Base-by-base conservation (phyloP, 2,113 vertebrate species). In the Leptodactylus fuscus region DNA sequence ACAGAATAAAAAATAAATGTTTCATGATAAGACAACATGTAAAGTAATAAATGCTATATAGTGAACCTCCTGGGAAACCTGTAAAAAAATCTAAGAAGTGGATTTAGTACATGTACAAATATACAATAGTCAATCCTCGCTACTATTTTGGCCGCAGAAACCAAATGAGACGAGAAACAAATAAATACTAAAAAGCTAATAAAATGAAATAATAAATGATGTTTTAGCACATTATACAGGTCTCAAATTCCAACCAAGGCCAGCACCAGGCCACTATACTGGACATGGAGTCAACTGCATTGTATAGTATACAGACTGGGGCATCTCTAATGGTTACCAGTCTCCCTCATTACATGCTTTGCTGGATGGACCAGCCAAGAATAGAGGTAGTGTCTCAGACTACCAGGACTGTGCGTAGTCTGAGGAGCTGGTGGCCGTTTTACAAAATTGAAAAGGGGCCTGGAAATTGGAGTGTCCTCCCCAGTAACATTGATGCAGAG, bases 221-320 rank as follows among this genome's bases (percentile, higher is more conserved):
- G 18, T 36, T 78, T 78, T 55, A 55, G 75, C 29, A 55, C 75
- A 78, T 51, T 38, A 27, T 27, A 24, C 22, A 62, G 12, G 51
- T 78, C 7, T 75, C 90, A 85, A 88, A 91, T 91, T 90, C 92
- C 11, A 12, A 41, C 11, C 38, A 69, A 36, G 22, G 32, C 15
- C 65, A 69, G 18, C 32, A 69, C 46, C n/a, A n/a, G n/a, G n/a
- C n/a, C n/a, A n/a, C n/a, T n/a, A n/a, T n/a, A n/a, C n/a, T n/a
- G n/a, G n/a, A n/a, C n/a, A n/a, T n/a, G n/a, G n/a, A n/a, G n/a
- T n/a, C n/a, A 60, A 27, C 15, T 27, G n/a, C 15, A 27, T 60
- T n/a, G n/a, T n/a, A n/a, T n/a, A n/a, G n/a, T n/a, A n/a, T n/a
- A n/a, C n/a, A n/a, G n/a, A n/a, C n/a, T n/a, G n/a, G n/a, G n/a